phyloP scores from a whole-genome alignment of 2,797 vertebrate species.

The Gadopsis marmoratus region DNA sequence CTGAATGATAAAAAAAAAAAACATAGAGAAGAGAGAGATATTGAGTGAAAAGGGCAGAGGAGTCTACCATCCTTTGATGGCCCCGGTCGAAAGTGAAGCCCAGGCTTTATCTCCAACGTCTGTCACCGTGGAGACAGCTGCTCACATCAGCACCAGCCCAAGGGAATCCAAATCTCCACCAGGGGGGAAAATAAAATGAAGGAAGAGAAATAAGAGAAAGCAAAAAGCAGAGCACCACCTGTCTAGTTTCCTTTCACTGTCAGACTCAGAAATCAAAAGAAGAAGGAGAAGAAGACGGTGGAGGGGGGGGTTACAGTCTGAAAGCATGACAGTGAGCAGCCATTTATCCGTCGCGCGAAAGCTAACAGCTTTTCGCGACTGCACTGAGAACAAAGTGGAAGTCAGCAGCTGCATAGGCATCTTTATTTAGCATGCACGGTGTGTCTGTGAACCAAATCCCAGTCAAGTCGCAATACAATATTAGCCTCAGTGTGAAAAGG shows the following conservation, averaged over 20 bases:
- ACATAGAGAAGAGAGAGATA: slow-evolving; percentile 35
- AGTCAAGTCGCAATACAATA: slow-evolving; percentile 40
- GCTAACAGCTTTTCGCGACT: slow-evolving; percentile 11
- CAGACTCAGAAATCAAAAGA: slow-evolving; percentile 59
- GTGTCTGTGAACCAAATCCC: slow-evolving; percentile 49
- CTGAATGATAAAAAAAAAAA: slow-evolving; percentile 28
- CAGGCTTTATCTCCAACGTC: slow-evolving; percentile 78
- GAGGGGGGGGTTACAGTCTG: slow-evolving; percentile 1
- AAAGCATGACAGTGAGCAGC: slow-evolving; percentile 48
- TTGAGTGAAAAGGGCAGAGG: slow-evolving; percentile 61
- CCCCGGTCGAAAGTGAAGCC: slow-evolving; percentile 57
- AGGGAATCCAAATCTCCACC: slow-evolving; percentile 72
- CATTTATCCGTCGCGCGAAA: slow-evolving; percentile 49
- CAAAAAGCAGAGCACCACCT: slow-evolving; percentile 56
- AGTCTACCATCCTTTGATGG: slow-evolving; percentile 77
- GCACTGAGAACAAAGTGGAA: slow-evolving; percentile 14
- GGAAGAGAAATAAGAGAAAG: slow-evolving; percentile 49
- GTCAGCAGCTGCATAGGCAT: slow-evolving; percentile 25
- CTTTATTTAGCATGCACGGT: slow-evolving; percentile 63
- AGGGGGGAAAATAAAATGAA: slow-evolving; percentile 30
- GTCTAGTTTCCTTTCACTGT: slow-evolving; percentile 48
- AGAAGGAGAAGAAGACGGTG: slow-evolving; percentile 5
- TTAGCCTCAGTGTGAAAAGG: slow-evolving; percentile 50
- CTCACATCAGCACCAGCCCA: slow-evolving; percentile 81
- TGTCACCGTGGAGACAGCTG: slow-evolving; percentile 84